These are phyloP conservation scores for Myotis yumanensis DNA, from an alignment of 2,113 vertebrate genomes.

Conservation along the genomic window DNA sequence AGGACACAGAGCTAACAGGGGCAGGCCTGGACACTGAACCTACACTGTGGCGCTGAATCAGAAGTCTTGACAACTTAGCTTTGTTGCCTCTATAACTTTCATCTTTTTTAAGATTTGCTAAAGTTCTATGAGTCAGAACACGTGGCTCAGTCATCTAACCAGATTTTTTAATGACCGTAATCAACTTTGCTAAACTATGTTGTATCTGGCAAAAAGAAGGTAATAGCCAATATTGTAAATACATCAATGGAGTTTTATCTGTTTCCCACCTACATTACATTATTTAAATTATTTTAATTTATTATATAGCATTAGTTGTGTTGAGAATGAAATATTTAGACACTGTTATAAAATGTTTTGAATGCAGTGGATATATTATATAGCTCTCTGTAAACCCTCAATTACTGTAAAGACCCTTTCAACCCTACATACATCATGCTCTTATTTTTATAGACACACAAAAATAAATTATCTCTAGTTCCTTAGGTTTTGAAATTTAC, in stretches of 20 bases:
- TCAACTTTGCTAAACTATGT: background rate
- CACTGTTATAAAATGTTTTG: slow-evolving; percentile 53
- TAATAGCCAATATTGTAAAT: background rate
- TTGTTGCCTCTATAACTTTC: background rate
- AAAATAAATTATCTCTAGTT: slow-evolving; percentile 67
- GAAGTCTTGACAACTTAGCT: background rate
- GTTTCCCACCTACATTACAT: background rate
- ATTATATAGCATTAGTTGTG: slow-evolving; percentile 28
- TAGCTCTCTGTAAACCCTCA: slow-evolving; percentile 65
- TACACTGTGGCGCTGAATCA: background rate
- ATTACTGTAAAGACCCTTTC: slow-evolving; percentile 62
- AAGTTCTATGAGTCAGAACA: background rate
- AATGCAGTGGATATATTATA: slow-evolving; percentile 52
- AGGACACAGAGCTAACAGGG: background rate
- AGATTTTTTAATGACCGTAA: background rate
- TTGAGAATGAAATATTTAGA: slow-evolving; percentile 69
- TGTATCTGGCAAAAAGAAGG: background rate
- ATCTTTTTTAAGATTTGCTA: slow-evolving; percentile 19
- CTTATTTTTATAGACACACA: slow-evolving; percentile 68
- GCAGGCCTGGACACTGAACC: background rate
- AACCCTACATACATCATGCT: slow-evolving; percentile 68
- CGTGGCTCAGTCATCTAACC: background rate
- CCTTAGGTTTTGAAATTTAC: slow-evolving; percentile 72
- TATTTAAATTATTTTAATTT: slow-evolving; percentile 65
- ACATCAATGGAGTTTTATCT: background rate